These are phyloP conservation scores for Erebia epiphron DNA, from an alignment of 2,888 invertebrate species.

Conservation along the genomic window DNA sequence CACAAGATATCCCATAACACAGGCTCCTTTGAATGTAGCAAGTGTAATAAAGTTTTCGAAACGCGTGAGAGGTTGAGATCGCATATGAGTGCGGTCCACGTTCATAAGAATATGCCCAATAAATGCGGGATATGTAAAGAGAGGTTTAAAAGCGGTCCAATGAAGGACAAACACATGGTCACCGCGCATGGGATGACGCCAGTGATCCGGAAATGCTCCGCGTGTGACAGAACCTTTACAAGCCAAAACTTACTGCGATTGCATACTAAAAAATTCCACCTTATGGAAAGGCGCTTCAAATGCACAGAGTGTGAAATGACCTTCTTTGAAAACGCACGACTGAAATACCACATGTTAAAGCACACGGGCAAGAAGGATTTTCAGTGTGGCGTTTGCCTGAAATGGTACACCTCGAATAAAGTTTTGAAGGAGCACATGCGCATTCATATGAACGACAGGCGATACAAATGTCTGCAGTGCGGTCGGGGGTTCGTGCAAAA, in stretches of 20 bases:
- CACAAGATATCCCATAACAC: conserved; percentile 46
- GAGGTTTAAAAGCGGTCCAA: conserved; percentile 20
- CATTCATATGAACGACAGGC: conserved; percentile 51
- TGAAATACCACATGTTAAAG: conserved; percentile 48
- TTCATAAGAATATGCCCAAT: conserved; percentile 7
- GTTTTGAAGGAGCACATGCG: conserved; percentile 53
- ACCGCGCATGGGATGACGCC: conserved; percentile 41
- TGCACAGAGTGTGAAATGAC: conserved; percentile 50
- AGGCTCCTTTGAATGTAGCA: conserved; percentile 52
- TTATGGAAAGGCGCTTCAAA: conserved; percentile 40
- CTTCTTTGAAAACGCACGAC: conserved; percentile 47
- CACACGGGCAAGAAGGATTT: conserved; percentile 46
- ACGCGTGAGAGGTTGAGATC: conserved; percentile 39
- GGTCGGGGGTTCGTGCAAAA: conserved; percentile 51
- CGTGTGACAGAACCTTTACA: conserved; percentile 45
- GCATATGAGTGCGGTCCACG: conserved; percentile 39
- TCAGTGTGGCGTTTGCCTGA: conserved; percentile 48
- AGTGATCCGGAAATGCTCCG: conserved; percentile 40
- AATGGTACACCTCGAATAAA: conserved; percentile 44
- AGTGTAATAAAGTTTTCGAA: conserved; percentile 42
- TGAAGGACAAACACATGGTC: conserved; percentile 44
- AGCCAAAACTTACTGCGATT: conserved; percentile 35
- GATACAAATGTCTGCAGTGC: conserved; percentile 50
- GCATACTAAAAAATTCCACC: conserved; percentile 43
- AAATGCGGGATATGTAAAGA: conserved; percentile 22